Evolutionary conservation across 2,113 vertebrate species (phyloP).

Genomic region (Macroglossus sobrinus): DNA sequence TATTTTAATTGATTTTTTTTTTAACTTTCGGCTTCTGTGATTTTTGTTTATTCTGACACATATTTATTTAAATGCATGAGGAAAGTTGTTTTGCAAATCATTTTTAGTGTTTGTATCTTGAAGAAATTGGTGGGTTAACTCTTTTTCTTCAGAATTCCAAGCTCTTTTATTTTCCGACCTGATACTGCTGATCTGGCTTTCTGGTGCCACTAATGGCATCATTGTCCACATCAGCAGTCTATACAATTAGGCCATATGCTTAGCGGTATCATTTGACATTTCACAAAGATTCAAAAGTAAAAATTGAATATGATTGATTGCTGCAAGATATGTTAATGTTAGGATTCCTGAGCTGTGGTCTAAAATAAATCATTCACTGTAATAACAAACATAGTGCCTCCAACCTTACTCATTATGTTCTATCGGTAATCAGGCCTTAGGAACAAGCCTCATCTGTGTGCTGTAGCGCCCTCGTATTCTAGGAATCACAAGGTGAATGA

Average conservation of each 20-base stretch:
- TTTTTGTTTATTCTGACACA: conserved; percentile 92
- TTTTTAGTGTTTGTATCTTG: conserved; percentile 78
- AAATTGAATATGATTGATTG: conserved; percentile 57
- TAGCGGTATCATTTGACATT: conserved; percentile 58
- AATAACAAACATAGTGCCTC: conserved; percentile 52
- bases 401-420: conserved; percentile 27
- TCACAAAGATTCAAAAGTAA: conserved; percentile 65
- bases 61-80: conserved; percentile 94
- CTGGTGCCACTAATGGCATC: conserved; percentile 49
- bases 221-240: conserved; percentile 28
- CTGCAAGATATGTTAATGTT: conserved; percentile 49
- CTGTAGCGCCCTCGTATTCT: neutral
- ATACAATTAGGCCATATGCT: conserved; percentile 41
- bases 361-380: conserved; percentile 41
- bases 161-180: conserved; percentile 69
- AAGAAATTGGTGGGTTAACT: conserved; percentile 71
- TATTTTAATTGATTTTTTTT: conserved; percentile 98
- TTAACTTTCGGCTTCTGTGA: conserved; percentile 87
- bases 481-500: neutral
- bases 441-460: conserved; percentile 13
- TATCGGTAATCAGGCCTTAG: conserved; percentile 1
- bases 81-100: conserved; percentile 81
- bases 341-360: conserved; percentile 8
- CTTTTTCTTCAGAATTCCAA: conserved; percentile 68
- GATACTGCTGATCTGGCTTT: conserved; percentile 61